phyloP scores from a whole-genome alignment of 2,888 invertebrate species.

The Congeria kusceri region DNA sequence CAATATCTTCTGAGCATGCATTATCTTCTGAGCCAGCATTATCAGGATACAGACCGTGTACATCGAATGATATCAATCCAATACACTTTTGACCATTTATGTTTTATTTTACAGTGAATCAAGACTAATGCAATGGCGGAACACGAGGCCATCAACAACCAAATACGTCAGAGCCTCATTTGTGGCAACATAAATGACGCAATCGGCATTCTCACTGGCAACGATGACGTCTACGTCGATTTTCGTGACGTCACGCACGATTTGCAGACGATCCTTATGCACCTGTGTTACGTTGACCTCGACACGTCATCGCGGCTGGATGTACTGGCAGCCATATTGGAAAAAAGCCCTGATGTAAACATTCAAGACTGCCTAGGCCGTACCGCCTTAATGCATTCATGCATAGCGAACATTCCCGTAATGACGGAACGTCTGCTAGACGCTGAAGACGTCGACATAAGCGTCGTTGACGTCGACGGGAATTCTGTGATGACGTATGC shows the following conservation, averaged over 20 bases:
- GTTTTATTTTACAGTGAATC: too few species aligned
- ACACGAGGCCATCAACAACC: slow-evolving; percentile 23
- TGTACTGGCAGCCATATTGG: slow-evolving; percentile 63
- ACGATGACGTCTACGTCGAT: slow-evolving; percentile 68
- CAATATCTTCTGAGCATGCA: too few species aligned
- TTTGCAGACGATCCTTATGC: slow-evolving; percentile 76
- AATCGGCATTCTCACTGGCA: slow-evolving; percentile 54
- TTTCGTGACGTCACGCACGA: slow-evolving; percentile 74
- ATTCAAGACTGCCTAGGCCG: slow-evolving; percentile 73
- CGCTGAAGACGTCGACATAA: slow-evolving; percentile 63
- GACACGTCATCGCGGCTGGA: slow-evolving; percentile 46
- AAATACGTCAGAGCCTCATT: slow-evolving; percentile 50
- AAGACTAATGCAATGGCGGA: slow-evolving; percentile 29
- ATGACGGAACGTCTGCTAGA: slow-evolving; percentile 68
- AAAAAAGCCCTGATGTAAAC: slow-evolving; percentile 68
- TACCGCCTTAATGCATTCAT: slow-evolving; percentile 77
- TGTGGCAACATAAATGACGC: slow-evolving; percentile 54
- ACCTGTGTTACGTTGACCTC: slow-evolving; percentile 71
- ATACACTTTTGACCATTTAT: too few species aligned
- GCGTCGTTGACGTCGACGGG: slow-evolving; percentile 74
- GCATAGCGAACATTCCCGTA: slow-evolving; percentile 68
- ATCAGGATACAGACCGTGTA: too few species aligned
- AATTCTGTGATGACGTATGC: slow-evolving; percentile 75
- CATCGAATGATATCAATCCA: too few species aligned
- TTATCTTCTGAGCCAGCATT: too few species aligned